Conservation (phyloP, 2,888 invertebrate genomes). For the Chaetogeoica ovagalla region DNA sequence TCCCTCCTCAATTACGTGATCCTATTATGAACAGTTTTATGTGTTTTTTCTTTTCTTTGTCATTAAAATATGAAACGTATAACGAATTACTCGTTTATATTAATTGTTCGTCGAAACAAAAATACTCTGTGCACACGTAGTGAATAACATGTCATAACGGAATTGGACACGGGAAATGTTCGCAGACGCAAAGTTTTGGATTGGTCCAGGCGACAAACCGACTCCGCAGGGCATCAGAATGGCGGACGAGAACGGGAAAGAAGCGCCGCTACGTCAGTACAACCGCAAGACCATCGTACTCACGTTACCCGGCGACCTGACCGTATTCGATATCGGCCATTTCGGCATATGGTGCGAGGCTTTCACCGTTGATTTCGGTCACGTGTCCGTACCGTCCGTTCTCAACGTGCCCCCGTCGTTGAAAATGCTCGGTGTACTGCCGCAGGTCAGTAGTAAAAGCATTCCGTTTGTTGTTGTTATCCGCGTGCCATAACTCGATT, state of each 20-base stretch:
- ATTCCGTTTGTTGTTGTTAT: not conserved
- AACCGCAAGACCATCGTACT: constrained; percentile 86
- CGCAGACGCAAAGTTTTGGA: constrained; percentile 92
- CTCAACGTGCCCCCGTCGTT: constrained; percentile 87
- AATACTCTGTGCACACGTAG: not conserved
- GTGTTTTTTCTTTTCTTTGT: constrained; percentile 4
- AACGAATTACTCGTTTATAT: not conserved
- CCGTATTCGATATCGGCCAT: constrained; percentile 89
- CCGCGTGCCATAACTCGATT: too few species aligned
- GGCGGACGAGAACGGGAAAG: constrained; percentile 89
- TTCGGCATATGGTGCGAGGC: constrained; percentile 93
- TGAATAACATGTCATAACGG: not conserved
- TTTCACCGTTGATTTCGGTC: constrained; percentile 90
- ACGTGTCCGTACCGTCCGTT: constrained; percentile 72
- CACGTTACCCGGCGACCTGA: constrained; percentile 84
- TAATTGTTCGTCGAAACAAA: not conserved
- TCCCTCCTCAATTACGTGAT: not conserved
- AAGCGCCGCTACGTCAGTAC: constrained; percentile 76
- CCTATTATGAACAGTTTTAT: constrained; percentile 19
- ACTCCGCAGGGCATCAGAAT: constrained; percentile 82
- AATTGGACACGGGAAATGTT: constrained; percentile 55
- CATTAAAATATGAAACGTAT: not conserved
- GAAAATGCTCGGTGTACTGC: constrained; percentile 90
- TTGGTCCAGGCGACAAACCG: constrained; percentile 79
- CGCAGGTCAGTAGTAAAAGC: constrained; percentile 76